These are phyloP conservation scores for Lycocorax pyrrhopterus DNA, from an alignment of 2,113 vertebrate genomes.

Conservation along the genomic window DNA sequence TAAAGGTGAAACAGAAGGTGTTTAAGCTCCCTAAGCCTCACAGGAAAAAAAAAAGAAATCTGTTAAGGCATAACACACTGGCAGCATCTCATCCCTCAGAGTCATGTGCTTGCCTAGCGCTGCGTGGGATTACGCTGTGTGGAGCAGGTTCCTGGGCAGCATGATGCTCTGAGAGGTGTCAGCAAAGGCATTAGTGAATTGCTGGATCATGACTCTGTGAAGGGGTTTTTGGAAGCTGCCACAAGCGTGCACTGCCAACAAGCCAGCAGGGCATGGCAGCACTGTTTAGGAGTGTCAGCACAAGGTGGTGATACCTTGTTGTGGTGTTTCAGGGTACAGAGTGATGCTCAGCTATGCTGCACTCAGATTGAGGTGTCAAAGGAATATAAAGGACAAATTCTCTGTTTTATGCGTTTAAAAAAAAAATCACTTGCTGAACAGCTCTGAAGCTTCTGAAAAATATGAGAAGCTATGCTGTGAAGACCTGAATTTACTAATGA, in stretches of 20 bases:
- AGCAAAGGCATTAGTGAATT: not conserved
- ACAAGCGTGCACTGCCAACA: not conserved
- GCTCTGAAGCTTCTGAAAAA: not conserved
- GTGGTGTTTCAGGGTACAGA: not conserved
- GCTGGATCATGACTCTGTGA: not conserved
- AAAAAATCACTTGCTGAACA: not conserved
- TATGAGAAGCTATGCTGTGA: not conserved
- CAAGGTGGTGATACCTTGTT: not conserved
- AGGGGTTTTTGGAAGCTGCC: not conserved
- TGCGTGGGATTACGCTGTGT: fast-evolving
- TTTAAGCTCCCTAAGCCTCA: not conserved
- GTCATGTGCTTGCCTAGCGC: not conserved
- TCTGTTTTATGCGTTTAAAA: not conserved
- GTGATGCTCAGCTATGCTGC: not conserved
- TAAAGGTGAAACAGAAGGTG: not conserved
- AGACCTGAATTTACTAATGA: not conserved
- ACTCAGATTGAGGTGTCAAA: not conserved
- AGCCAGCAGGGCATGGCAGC: not conserved
- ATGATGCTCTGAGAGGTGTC: not conserved
- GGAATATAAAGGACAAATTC: not conserved
- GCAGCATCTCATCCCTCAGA: not conserved
- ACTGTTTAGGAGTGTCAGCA: not conserved
- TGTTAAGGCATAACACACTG: not conserved
- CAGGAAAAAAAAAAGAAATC: not conserved
- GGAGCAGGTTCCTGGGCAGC: not conserved